phyloP scores from a whole-genome alignment of 1,140 invertebrate species.

The Zaprionus gabonicus region DNA sequence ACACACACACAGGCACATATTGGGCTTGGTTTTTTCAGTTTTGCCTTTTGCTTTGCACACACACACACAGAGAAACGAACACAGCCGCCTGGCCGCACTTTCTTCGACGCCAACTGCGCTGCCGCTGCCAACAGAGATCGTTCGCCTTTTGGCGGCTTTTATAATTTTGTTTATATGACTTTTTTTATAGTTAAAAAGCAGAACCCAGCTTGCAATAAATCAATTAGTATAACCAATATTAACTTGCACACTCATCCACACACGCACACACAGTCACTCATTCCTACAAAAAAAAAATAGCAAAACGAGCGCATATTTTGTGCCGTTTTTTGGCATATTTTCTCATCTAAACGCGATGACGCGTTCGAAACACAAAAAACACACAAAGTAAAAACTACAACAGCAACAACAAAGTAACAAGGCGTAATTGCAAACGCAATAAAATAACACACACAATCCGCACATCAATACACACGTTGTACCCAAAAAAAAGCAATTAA shows the following conservation, averaged over 20 bases:
- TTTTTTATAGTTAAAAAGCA: slow-evolving; percentile 4
- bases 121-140: slow-evolving; percentile 20
- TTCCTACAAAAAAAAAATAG: slow-evolving; percentile 14
- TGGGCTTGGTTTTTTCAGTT: slow-evolving; percentile 66
- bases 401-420: slow-evolving; percentile 16
- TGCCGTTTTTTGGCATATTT: slow-evolving; percentile 35
- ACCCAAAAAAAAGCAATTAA: slow-evolving; percentile 15
- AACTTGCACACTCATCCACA: slow-evolving; percentile 3
- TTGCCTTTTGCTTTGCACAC: slow-evolving; percentile 55
- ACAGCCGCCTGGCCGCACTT: slow-evolving; percentile 62
- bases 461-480: slow-evolving; percentile 15
- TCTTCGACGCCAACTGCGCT: slow-evolving; percentile 51
- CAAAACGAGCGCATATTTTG: slow-evolving; percentile 38
- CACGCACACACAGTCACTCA: background rate
- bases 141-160: slow-evolving; percentile 73
- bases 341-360: slow-evolving; percentile 24
- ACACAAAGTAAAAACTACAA: slow-evolving; percentile 14
- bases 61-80: slow-evolving; percentile 27
- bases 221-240: slow-evolving; percentile 30
- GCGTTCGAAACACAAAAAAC: slow-evolving; percentile 37
- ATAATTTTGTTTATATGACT: slow-evolving; percentile 56
- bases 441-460: slow-evolving; percentile 21
- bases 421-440: slow-evolving; percentile 13
- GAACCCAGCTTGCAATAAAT: slow-evolving; percentile 34
- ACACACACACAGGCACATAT: slow-evolving; percentile 43